Evolutionary conservation across 1,140 invertebrate genomes (phyloP), one percentile per base, ranked within the genome.

Genomic region (Euura saliciscinereae): DNA sequence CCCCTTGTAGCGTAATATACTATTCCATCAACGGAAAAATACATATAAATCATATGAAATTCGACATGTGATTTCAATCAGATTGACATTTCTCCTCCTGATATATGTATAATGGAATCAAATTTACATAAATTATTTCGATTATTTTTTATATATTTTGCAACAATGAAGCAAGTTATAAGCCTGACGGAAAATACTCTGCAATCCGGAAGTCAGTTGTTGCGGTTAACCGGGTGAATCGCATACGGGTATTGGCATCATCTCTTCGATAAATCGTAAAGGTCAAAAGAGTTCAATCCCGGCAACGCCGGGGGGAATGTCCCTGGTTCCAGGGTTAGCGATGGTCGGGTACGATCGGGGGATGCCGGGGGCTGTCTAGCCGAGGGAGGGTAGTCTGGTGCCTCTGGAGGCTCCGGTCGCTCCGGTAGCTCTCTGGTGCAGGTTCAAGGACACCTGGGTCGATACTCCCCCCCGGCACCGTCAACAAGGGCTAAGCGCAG

Each of bases 371-470:
- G 51, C 51, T 6, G 51, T 59, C 51, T 59, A 59, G 51, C 51
- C 51, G 51, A 59, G 51, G 51, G 51, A 59, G 51, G 51, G 51
- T 59, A 59, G 51, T 59, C 51, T 59, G 51, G 51, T 59, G 13
- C 51, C 51, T 59, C 51, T 59, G 2, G 6, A n/a, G 51, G 51
- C 51, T 59, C 51, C 51, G 51, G 51, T n/a, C 13, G 51, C 51
- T 59, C 51, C 13, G 6, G 51, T n/a, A 59, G 51, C 51, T n/a
- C 51, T 59, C 8, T 28, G 28, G 51, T 59, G 51, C 51, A 59
- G 51, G 51, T 59, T 59, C 51, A 59, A 59, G 51, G 51, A 59
- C 51, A 59, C 51, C 13, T 59, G 28, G 51, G 51, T 59, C 51
- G 51, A 59, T 59, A 59, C 51, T 4, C 51, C 51, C 51, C 8